Evolutionary conservation across 2,113 vertebrate species (phyloP).

Genomic region (Xiphophorus hellerii): DNA sequence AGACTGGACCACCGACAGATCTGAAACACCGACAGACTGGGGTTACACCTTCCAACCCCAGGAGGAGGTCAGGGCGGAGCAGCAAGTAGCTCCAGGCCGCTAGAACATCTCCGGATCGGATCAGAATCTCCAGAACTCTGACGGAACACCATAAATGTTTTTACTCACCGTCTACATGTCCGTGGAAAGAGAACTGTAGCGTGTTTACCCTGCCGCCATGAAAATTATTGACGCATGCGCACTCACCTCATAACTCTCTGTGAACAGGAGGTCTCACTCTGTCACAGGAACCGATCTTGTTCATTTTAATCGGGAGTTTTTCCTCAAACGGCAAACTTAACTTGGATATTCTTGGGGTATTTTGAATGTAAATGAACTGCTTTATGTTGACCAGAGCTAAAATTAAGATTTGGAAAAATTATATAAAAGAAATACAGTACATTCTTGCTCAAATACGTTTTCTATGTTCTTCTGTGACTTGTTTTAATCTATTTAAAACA

Average conservation of each 20-base stretch:
- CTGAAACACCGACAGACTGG: neutral
- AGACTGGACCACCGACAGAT: neutral
- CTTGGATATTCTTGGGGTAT: neutral
- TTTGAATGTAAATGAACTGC: neutral
- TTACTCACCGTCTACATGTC: neutral
- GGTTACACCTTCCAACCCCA: neutral
- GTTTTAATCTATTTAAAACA: neutral
- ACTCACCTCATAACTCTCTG: neutral
- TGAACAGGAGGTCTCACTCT: neutral
- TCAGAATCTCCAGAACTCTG: too few relatives aligned
- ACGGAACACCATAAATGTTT: neutral
- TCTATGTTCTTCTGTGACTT: too few relatives aligned
- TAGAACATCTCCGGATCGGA: neutral
- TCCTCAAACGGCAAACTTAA: neutral
- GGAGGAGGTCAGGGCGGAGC: neutral
- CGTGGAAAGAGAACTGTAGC: neutral
- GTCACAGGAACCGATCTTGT: neutral
- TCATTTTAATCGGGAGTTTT: neutral
- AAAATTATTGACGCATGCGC: neutral
- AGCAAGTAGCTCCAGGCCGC: neutral
- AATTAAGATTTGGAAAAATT: neutral
- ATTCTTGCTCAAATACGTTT: too few relatives aligned
- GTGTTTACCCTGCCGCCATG: neutral
- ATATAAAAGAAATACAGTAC: neutral
- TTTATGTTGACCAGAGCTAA: neutral